Conservation (phyloP, 2,113 vertebrate species). For the Marmota flaviventris region DNA sequence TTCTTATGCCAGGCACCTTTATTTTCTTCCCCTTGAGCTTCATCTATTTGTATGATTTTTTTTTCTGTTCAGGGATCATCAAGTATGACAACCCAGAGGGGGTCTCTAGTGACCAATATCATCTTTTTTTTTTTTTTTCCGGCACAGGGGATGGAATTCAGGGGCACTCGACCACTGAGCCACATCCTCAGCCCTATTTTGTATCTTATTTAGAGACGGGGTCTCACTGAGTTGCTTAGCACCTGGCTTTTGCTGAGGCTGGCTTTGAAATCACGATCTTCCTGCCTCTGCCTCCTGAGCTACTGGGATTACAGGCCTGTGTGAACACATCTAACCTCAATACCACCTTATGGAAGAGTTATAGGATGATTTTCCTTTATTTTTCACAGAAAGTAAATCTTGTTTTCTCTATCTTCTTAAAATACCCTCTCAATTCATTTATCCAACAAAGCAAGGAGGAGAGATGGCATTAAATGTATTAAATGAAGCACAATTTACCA, state of each 20-base stretch:
- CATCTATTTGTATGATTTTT: background rate
- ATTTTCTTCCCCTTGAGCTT: background rate
- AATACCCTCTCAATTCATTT: background rate
- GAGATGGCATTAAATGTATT: constrained; percentile 25
- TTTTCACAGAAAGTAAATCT: background rate
- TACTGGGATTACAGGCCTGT: no score
- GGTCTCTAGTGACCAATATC: background rate
- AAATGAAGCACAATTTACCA: constrained; percentile 15
- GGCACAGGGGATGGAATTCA: no score
- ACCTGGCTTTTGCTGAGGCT: no score
- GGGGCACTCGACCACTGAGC: no score
- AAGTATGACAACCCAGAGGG: background rate
- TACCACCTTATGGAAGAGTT: background rate
- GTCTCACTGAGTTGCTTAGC: no score
- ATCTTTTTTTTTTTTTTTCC: background rate
- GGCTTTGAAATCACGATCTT: no score
- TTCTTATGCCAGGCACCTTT: background rate
- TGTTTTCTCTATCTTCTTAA: background rate
- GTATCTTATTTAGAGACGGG: no score
- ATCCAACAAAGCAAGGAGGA: constrained; percentile 41
- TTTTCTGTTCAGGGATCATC: background rate
- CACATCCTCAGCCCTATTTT: no score
- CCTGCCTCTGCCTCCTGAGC: no score
- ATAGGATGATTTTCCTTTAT: background rate
- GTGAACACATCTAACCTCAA: background rate